Conservation (phyloP, 2,797 vertebrate genomes). For the Tokudaia muenninki region DNA sequence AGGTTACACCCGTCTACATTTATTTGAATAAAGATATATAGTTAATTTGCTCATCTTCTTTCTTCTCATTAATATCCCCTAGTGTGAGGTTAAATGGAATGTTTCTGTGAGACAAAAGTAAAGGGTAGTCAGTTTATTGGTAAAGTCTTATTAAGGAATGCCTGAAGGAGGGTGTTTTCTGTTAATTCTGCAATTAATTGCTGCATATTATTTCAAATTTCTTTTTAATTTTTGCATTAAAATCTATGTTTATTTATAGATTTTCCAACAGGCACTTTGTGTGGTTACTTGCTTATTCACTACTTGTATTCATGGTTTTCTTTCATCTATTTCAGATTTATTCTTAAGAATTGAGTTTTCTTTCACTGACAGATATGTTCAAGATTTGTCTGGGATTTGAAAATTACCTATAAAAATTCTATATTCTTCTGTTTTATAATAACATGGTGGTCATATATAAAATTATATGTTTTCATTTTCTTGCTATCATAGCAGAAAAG, state of each 20-base stretch:
- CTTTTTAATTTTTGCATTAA: neutral
- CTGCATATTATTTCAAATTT: neutral
- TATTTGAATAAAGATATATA: neutral
- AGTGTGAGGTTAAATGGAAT: neutral
- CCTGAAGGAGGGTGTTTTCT: neutral
- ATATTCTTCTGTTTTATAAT: neutral
- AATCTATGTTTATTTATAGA: neutral
- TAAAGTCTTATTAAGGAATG: neutral
- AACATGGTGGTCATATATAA: neutral
- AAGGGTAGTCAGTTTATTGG: neutral
- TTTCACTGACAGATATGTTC: neutral
- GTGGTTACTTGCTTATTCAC: neutral
- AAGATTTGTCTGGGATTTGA: neutral
- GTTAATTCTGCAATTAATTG: neutral
- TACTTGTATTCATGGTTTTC: neutral
- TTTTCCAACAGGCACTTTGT: neutral
- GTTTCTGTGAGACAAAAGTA: neutral
- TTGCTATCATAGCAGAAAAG: neutral
- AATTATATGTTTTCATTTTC: neutral
- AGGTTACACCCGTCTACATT: neutral
- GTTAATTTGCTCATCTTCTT: neutral
- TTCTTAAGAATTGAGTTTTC: neutral
- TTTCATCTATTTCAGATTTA: neutral
- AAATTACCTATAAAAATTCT: neutral
- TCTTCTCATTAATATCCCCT: neutral